A percentile compares a stretch with the other conserved stretches of the same genome.
These are phyloP conservation scores for Antheraea pernyi DNA, from an alignment of 1,140 invertebrate genomes.

Conservation along the genomic window DNA sequence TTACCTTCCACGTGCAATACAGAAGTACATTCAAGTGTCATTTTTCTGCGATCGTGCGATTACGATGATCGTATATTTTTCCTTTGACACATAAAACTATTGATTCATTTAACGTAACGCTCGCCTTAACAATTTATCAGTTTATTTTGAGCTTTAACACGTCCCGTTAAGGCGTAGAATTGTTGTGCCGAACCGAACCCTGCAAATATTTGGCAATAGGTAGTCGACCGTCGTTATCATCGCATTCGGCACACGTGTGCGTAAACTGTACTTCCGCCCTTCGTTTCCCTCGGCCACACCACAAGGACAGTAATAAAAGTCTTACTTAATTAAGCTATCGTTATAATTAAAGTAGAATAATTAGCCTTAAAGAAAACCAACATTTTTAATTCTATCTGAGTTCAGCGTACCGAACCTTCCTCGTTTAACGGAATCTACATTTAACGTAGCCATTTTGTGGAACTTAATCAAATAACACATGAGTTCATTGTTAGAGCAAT, in stretches of 20 bases:
- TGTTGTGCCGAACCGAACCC: neutral
- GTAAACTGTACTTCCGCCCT: constrained; percentile 59
- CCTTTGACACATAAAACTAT: constrained; percentile 37
- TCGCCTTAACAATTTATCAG: neutral
- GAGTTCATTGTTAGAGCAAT: no score
- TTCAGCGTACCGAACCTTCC: neutral
- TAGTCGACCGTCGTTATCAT: constrained; percentile 45
- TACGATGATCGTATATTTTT: constrained; percentile 49
- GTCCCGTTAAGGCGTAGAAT: neutral
- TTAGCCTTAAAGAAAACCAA: constrained; percentile 15
- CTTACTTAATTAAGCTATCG: constrained; percentile 52
- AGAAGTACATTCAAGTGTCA: constrained; percentile 34
- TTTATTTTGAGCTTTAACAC: neutral
- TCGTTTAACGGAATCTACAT: neutral
- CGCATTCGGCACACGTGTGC: constrained; percentile 59
- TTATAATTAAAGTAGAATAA: constrained; percentile 49
- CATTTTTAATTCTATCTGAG: constrained; percentile 27
- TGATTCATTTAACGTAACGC: constrained; percentile 24
- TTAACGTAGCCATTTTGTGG: neutral
- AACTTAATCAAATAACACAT: neutral
- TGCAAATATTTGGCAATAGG: neutral
- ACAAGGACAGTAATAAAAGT: constrained; percentile 62
- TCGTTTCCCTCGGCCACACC: constrained; percentile 50
- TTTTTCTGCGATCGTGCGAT: constrained; percentile 48
- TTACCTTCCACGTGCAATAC: constrained; percentile 54